Conservation (phyloP, 2,888 invertebrate genomes). For the Ligdia adustata region DNA sequence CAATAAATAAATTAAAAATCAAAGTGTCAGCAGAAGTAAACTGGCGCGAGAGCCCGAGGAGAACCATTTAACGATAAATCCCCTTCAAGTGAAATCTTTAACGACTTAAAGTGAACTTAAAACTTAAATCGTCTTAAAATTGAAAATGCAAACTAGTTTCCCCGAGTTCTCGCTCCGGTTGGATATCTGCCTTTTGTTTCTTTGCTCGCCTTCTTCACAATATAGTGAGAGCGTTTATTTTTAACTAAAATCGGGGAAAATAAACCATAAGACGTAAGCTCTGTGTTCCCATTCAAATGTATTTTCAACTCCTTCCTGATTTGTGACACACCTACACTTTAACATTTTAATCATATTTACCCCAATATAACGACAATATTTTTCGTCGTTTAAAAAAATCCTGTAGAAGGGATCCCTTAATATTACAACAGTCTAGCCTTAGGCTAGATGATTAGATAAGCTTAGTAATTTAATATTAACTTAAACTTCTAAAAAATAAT, state of each 20-base stretch:
- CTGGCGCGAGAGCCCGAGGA: constrained; percentile 34
- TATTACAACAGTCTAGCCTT: too few species aligned
- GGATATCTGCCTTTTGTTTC: constrained; percentile 49
- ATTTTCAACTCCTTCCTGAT: too few species aligned
- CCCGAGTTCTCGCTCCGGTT: constrained; percentile 49
- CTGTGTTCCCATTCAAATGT: too few species aligned
- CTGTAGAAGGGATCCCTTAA: too few species aligned
- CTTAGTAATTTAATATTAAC: too few species aligned
- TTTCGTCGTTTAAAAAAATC: too few species aligned
- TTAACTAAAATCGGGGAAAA: not conserved
- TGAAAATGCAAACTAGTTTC: constrained; percentile 75
- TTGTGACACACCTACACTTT: too few species aligned
- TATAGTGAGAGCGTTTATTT: constrained; percentile 19
- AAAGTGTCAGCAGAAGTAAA: constrained; percentile 32
- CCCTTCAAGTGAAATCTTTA: constrained; percentile 60
- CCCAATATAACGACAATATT: too few species aligned
- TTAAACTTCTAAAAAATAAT: too few species aligned
- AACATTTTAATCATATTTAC: too few species aligned
- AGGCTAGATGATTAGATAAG: too few species aligned
- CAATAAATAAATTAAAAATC: constrained; percentile 29
- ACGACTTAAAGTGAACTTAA: constrained; percentile 66
- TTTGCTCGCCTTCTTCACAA: constrained; percentile 37
- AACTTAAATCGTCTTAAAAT: constrained; percentile 77
- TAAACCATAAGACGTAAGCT: too few species aligned
- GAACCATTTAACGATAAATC: constrained; percentile 61